phyloP scores from a whole-genome alignment of 2,888 invertebrate species.

The Patella depressa region DNA sequence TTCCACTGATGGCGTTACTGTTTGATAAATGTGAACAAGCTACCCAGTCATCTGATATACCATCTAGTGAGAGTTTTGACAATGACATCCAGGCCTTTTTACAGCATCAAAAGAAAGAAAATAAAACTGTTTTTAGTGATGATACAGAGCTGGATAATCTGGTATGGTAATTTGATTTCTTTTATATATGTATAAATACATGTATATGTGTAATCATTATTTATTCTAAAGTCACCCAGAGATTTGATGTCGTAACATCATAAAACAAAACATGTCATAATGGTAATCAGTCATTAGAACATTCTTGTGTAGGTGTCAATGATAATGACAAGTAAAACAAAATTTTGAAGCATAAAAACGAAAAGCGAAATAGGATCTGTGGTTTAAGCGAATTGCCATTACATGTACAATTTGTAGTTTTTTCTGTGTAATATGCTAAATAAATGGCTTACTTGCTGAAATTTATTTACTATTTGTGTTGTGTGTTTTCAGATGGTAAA shows the following conservation, averaged over 20 bases:
- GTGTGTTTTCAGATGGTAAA: slow-evolving; percentile 80
- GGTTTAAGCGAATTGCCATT: too few species aligned
- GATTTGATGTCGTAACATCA: background rate
- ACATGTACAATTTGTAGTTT: too few species aligned
- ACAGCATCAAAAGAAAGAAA: slow-evolving; percentile 88
- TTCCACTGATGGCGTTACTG: slow-evolving; percentile 68
- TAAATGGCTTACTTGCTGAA: too few species aligned
- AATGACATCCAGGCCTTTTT: slow-evolving; percentile 83
- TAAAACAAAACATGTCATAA: too few species aligned
- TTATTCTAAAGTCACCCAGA: too few species aligned
- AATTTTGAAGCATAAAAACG: too few species aligned
- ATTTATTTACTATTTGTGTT: too few species aligned
- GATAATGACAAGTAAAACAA: too few species aligned
- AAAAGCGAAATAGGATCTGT: too few species aligned
- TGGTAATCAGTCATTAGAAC: too few species aligned
- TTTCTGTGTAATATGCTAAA: too few species aligned
- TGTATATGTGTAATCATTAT: background rate
- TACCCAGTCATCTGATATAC: slow-evolving; percentile 62
- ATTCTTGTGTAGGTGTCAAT: too few species aligned
- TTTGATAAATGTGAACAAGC: slow-evolving; percentile 71
- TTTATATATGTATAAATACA: background rate
- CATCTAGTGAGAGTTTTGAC: slow-evolving; percentile 63
- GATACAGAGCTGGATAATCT: slow-evolving; percentile 68
- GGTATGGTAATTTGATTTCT: slow-evolving; percentile 45
- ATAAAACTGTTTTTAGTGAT: slow-evolving; percentile 87